Evolutionary conservation across 1,140 invertebrate species (phyloP).

Genomic region (Calephelis nemesis): DNA sequence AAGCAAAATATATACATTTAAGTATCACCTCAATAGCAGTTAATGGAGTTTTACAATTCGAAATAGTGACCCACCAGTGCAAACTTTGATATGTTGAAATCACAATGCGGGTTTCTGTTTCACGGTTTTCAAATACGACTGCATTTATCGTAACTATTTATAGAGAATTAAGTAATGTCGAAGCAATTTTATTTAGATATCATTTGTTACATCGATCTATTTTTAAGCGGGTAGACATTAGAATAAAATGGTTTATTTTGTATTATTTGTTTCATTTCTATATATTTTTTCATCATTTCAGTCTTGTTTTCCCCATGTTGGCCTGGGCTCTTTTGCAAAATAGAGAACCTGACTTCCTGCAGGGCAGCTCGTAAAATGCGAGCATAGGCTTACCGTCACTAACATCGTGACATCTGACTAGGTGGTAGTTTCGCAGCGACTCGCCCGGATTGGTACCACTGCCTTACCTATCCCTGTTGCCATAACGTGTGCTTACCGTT

Average conservation of each 20-base stretch:
- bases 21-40: conserved; percentile 21
- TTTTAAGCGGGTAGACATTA: conserved; percentile 60
- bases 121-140: conserved; percentile 30
- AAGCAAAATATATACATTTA: conserved; percentile 3
- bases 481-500: too few relatives aligned
- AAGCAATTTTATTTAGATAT: conserved; percentile 54
- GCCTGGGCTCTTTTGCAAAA: too few relatives aligned
- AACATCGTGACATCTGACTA: too few relatives aligned
- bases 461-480: too few relatives aligned
- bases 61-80: background rate
- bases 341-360: too few relatives aligned
- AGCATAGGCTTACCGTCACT: too few relatives aligned
- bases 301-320: too few relatives aligned
- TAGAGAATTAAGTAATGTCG: conserved; percentile 33
- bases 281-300: background rate
- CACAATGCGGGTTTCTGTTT: background rate
- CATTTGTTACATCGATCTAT: conserved; percentile 64
- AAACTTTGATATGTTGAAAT: conserved; percentile 2
- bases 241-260: conserved; percentile 73
- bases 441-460: too few relatives aligned
- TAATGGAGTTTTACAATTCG: background rate
- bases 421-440: too few relatives aligned
- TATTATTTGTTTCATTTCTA: conserved; percentile 42
- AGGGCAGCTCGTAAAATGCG: too few relatives aligned
- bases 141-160: conserved; percentile 65